Percentiles rank a stretch among this genome's conserved stretches.
phyloP scores from a whole-genome alignment of 1,140 invertebrate species.

The Rhopalosiphum maidis region DNA sequence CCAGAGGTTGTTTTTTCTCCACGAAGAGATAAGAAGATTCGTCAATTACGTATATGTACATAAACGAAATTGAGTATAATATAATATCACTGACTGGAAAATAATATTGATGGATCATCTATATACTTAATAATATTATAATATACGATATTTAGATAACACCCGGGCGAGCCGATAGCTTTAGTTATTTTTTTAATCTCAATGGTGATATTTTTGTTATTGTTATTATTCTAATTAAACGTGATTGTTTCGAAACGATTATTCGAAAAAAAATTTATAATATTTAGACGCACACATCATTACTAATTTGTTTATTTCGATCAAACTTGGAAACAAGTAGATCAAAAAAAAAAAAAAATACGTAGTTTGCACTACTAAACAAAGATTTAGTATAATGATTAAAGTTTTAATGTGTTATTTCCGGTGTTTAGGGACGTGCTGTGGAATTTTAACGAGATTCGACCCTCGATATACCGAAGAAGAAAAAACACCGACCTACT shows the following conservation, averaged over 20 bases:
- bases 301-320: constrained; percentile 19
- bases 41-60: neutral
- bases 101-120: too few species aligned
- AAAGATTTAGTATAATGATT: constrained; percentile 34
- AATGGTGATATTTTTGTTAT: too few species aligned
- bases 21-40: neutral
- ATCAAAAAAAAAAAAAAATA: neutral
- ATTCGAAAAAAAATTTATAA: neutral
- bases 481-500: neutral
- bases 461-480: neutral
- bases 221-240: neutral
- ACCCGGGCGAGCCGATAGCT: neutral
- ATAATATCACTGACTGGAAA: too few species aligned
- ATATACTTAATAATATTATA: neutral
- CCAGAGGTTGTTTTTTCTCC: neutral
- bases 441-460: constrained; percentile 36
- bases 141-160: neutral
- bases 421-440: constrained; percentile 19
- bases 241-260: neutral
- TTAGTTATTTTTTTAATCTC: neutral
- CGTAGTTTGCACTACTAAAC: constrained; percentile 26
- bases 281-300: neutral
- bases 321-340: neutral
- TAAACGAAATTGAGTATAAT: too few species aligned
- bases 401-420: constrained; percentile 40